Percentiles rank a stretch among this genome's conserved stretches.
These are phyloP conservation scores for Hestina assimilis DNA, from an alignment of 1,140 invertebrate genomes.

Conservation along the genomic window DNA sequence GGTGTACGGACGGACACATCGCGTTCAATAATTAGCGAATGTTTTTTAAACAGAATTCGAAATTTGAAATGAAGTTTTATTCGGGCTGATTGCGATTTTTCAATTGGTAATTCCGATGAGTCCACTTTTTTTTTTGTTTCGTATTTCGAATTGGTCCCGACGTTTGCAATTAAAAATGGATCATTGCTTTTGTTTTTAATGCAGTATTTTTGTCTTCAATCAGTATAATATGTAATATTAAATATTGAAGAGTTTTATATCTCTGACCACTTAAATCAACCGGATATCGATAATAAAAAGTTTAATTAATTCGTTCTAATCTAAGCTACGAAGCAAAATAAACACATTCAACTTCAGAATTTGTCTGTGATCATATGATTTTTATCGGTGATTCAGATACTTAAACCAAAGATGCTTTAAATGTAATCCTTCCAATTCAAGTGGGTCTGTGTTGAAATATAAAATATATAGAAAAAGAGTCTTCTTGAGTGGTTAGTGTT, in stretches of 20 bases:
- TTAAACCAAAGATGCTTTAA: slow-evolving; percentile 13
- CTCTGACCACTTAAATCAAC: too few species aligned
- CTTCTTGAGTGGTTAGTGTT: neutral
- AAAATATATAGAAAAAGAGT: neutral
- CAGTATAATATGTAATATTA: neutral
- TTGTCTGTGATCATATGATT: neutral
- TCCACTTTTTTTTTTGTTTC: slow-evolving; percentile 44
- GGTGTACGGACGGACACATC: slow-evolving; percentile 32
- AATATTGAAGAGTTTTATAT: too few species aligned
- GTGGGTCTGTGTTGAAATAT: neutral
- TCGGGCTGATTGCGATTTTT: slow-evolving; percentile 65
- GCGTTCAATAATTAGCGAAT: slow-evolving; percentile 73
- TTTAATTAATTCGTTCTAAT: too few species aligned
- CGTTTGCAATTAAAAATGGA: slow-evolving; percentile 48
- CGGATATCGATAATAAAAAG: too few species aligned
- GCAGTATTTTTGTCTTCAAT: neutral
- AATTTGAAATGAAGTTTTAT: slow-evolving; percentile 75
- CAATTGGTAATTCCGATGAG: slow-evolving; percentile 55
- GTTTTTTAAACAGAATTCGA: slow-evolving; percentile 73
- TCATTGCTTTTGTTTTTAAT: slow-evolving; percentile 33
- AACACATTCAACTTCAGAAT: too few species aligned
- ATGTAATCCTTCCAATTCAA: slow-evolving; percentile 15
- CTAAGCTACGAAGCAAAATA: too few species aligned
- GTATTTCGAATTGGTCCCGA: slow-evolving; percentile 36
- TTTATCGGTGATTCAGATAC: slow-evolving; percentile 1